Evolutionary conservation across 2,113 vertebrate species (phyloP).

Genomic region (Grammomys dolichurus): DNA sequence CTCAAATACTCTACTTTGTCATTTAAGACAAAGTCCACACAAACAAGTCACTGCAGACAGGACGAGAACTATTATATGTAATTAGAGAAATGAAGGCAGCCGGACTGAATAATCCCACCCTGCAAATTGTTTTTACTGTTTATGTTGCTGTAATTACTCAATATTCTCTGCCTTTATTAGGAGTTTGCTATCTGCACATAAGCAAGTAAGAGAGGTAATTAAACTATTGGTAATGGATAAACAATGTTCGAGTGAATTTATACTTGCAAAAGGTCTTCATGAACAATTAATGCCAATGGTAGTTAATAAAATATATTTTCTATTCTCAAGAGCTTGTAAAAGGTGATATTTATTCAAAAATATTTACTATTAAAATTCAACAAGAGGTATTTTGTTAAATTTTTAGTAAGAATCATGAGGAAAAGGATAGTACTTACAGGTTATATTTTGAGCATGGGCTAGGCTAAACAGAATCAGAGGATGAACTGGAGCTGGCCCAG

Average conservation of each 20-base stretch:
- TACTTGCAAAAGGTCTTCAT: conserved; percentile 46
- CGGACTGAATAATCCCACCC: conserved; percentile 55
- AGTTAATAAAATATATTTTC: conserved; percentile 44
- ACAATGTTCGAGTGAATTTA: conserved; percentile 49
- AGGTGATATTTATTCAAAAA: conserved; percentile 32
- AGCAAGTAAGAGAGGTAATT: conserved; percentile 66
- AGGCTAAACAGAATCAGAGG: not conserved
- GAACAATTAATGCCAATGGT: not conserved
- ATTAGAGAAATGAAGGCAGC: conserved; percentile 63
- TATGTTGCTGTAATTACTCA: conserved; percentile 61
- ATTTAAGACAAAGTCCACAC: conserved; percentile 62
- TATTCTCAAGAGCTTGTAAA: conserved; percentile 7
- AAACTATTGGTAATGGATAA: conserved; percentile 61
- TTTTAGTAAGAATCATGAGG: conserved; percentile 28
- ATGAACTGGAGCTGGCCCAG: not conserved
- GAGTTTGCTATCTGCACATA: conserved; percentile 64
- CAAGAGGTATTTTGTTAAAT: conserved; percentile 49
- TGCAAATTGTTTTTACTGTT: conserved; percentile 66
- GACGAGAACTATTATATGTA: conserved; percentile 52
- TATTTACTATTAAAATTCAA: conserved; percentile 56
- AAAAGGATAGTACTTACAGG: not conserved
- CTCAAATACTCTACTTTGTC: conserved; percentile 49
- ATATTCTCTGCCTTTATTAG: conserved; percentile 60
- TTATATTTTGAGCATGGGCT: not conserved
- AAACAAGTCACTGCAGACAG: conserved; percentile 54